phyloP scores from a whole-genome alignment of 2,113 vertebrate genomes.

The Scatophagus argus region DNA sequence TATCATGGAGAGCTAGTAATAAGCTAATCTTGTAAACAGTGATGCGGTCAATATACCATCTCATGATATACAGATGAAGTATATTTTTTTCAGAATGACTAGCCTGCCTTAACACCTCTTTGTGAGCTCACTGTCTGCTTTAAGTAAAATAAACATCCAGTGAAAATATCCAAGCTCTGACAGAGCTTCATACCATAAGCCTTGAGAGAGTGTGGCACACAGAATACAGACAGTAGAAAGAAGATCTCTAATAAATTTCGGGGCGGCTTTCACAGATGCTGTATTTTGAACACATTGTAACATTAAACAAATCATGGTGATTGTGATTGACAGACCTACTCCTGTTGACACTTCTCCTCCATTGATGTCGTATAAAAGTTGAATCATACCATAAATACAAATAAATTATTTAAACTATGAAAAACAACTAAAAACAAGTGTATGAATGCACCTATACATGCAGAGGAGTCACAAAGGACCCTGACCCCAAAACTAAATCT shows the following conservation, averaged over 20 bases:
- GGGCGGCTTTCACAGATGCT: neutral
- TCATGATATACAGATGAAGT: neutral
- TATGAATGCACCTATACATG: neutral
- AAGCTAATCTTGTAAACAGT: slow-evolving; percentile 2
- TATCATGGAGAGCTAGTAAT: neutral
- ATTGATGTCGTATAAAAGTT: neutral
- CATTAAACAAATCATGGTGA: neutral
- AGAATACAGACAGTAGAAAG: neutral
- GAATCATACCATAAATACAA: neutral
- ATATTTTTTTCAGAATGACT: neutral
- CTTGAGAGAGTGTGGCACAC: neutral
- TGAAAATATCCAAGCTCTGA: neutral
- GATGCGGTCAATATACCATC: neutral
- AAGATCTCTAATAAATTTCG: neutral
- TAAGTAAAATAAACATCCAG: neutral
- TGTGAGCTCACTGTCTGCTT: neutral
- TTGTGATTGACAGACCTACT: neutral
- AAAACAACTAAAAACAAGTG: neutral
- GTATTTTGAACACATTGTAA: neutral
- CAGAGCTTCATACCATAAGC: neutral
- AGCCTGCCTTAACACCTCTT: neutral
- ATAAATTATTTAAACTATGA: neutral
- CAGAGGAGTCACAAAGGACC: neutral
- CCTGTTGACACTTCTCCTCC: neutral
- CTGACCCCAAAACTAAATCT: neutral